These are phyloP conservation scores for Drosophila silvestris DNA, from an alignment of 2,888 invertebrate species.

Conservation along the genomic window DNA sequence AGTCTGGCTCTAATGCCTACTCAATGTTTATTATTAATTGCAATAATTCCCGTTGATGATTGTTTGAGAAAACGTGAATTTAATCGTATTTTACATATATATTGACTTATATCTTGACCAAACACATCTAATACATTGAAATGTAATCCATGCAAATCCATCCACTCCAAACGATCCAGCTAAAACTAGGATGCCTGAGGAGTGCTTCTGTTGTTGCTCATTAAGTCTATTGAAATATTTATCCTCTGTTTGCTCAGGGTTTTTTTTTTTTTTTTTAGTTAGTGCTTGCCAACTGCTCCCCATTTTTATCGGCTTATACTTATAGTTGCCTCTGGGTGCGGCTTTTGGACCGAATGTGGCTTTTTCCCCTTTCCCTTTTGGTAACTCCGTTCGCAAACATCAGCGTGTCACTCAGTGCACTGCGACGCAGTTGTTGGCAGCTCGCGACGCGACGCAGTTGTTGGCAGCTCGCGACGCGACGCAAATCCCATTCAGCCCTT, in stretches of 20 bases:
- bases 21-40: background rate
- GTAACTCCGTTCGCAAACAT: background rate
- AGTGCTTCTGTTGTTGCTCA: constrained; percentile 4
- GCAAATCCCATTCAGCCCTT: constrained; percentile 32
- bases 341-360: constrained; percentile 27
- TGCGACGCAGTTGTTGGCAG: constrained; percentile 34
- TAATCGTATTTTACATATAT: background rate
- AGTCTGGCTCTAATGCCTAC: background rate
- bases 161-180: background rate
- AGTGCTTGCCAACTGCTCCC: constrained; percentile 17
- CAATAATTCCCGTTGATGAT: background rate
- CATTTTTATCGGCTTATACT: constrained; percentile 30
- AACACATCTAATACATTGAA: background rate
- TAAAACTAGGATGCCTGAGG: background rate
- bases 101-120: background rate
- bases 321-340: constrained; percentile 43
- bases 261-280: background rate
- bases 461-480: constrained; percentile 12
- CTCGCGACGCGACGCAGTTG: constrained; percentile 27
- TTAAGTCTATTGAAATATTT: constrained; percentile 17
- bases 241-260: constrained; percentile 25
- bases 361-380: constrained; percentile 2
- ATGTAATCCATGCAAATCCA: background rate
- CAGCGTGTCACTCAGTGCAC: constrained; percentile 27
- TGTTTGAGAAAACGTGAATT: background rate